A percentile compares a stretch with the other conserved stretches of the same genome.
These are phyloP conservation scores for Coregonus ussuriensis DNA, from an alignment of 2,797 vertebrate genomes.

Conservation along the genomic window DNA sequence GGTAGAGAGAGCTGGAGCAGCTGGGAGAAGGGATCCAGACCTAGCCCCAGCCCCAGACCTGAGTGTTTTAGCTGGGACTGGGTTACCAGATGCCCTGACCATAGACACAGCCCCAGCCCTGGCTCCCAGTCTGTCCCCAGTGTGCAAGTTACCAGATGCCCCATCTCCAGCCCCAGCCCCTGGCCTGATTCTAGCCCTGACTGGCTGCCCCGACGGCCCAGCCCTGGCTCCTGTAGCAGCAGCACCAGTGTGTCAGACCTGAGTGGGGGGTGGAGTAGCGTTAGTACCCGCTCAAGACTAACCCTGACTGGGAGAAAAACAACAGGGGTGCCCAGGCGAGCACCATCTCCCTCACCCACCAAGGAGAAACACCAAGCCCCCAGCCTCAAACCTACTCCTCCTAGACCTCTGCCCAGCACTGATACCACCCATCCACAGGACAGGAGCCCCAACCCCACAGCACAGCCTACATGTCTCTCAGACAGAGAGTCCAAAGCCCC, in stretches of 20 bases:
- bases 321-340: background rate
- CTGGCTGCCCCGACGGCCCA: constrained; percentile 34
- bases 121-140: constrained; percentile 48
- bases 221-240: constrained; percentile 71
- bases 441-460: background rate
- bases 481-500: constrained; percentile 3
- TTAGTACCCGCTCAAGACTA: constrained; percentile 61
- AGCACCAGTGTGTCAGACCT: constrained; percentile 73
- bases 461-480: constrained; percentile 27
- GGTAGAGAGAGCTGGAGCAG: constrained; percentile 2
- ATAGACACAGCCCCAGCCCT: constrained; percentile 39
- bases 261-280: constrained; percentile 72
- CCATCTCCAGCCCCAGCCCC: constrained; percentile 27
- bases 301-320: constrained; percentile 16
- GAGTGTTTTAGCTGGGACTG: constrained; percentile 35
- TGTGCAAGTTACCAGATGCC: constrained; percentile 43
- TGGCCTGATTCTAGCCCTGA: background rate
- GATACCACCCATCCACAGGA: constrained; percentile 21
- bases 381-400: background rate
- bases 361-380: constrained; percentile 4
- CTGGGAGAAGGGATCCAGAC: constrained; percentile 24
- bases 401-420: background rate
- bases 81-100: constrained; percentile 44
- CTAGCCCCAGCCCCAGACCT: constrained; percentile 41
- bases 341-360: background rate